Evolutionary conservation across 2,113 vertebrate genomes (phyloP), one percentile per base, ranked within the genome.

Genomic region (Phyllopteryx taeniolatus): DNA sequence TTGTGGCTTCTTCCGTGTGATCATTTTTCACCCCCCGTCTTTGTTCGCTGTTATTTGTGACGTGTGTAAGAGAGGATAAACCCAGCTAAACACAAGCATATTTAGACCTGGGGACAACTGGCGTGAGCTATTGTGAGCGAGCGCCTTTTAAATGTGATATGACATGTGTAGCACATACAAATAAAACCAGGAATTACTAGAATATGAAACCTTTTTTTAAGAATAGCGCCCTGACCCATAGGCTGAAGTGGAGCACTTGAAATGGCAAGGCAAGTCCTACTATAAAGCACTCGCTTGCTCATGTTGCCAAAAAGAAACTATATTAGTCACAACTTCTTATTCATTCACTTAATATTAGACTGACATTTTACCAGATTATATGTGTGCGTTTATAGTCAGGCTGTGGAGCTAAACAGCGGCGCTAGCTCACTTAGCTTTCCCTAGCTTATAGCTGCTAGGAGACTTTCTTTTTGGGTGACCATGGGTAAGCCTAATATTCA

Each of bases 131-230:
- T 85, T 89, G 84, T 85, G 77, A 83, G 85, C 69, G 77, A 86
- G 81, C 63, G 17, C 42, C 81, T 87, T 82, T 88, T 87, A 85
- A 84, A 84, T 86, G 83, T 56, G 74, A 78, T 74, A 76, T 81
- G 74, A 85, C 85, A 81, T 79, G 64, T 27, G 67, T 68, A 65
- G 72, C 72, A 54, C 70, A 72, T 63, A 80, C 39, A 66, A 88
- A 85, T 86, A 83, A 86, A 89, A n/a, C 9, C 43, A 47, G 12
- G 72, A 78, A 73, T 80, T 79, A 87, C 61, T 67, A 83, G 86
- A 87, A 89, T 85, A 83, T 84, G 83, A 91, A 70, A 84, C 82
- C 84, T 79, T 87, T 80, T 68, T 68, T 82, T 77, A 87, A 89
- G 85, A 90, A 89, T 89, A 91, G 87, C 84, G 72, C 66, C 33